Percentiles rank a stretch among this genome's conserved stretches.
phyloP scores from a whole-genome alignment of 2,113 vertebrate species.

The Vimba vimba region DNA sequence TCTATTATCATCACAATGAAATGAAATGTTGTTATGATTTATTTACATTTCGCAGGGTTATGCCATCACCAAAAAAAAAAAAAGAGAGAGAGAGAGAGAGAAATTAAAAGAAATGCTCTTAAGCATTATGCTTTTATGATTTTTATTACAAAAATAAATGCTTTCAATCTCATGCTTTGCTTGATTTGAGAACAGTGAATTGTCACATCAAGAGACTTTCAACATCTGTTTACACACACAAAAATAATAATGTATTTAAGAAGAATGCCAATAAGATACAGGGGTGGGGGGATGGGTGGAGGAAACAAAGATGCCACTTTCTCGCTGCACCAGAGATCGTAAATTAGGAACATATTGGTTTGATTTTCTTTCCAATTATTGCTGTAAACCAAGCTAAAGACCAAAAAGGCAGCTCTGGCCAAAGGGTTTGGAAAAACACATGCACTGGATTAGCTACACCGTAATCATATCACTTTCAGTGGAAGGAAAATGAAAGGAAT shows the following conservation, averaged over 20 bases:
- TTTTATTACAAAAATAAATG: neutral
- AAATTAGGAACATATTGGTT: conserved; percentile 59
- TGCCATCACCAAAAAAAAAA: no score
- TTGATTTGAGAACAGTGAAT: neutral
- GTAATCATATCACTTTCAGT: conserved; percentile 63
- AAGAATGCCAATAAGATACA: neutral
- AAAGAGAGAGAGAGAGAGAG: no score
- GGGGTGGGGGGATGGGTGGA: neutral
- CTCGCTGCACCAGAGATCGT: conserved; percentile 46
- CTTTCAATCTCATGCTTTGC: neutral
- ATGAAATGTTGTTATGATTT: no score
- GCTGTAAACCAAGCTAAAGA: conserved; percentile 49
- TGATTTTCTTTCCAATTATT: conserved; percentile 59
- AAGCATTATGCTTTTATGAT: no score
- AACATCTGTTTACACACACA: conserved; percentile 32
- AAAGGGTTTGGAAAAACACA: conserved; percentile 69
- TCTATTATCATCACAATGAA: neutral
- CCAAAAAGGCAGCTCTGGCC: conserved; percentile 61
- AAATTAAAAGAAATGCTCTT: no score
- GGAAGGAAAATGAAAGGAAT: conserved; percentile 56
- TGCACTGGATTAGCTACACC: conserved; percentile 60
- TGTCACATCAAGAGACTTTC: neutral
- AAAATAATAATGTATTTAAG: neutral
- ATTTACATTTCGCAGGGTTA: no score
- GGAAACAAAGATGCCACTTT: conserved; percentile 42